Base-by-base conservation (phyloP, 2,113 vertebrate species). In the Mus pahari region DNA sequence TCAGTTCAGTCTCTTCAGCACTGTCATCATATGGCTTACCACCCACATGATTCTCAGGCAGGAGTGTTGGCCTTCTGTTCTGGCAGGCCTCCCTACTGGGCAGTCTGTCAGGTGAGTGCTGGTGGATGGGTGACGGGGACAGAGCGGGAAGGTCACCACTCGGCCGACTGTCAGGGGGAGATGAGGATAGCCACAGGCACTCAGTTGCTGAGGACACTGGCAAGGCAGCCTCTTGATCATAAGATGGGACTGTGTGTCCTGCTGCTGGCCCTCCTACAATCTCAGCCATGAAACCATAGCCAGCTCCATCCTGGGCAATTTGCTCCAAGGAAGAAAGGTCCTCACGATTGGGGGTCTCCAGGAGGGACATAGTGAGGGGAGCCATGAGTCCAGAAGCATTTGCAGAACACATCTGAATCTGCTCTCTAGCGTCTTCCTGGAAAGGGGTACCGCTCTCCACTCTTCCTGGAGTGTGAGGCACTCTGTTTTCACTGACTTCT, bases 291-390 rank as follows among this genome's bases (percentile, higher is more conserved):
- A 74, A 81, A 19, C 0, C 24, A 22, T 1, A 14, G 0, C 8
- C 70, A 83, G 68, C 89, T 66, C 53, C 77, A 16, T 60, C 87
- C 0, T 0, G 81, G 79, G 42, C 33, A 39, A 82, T 91, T 73
- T 94, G 95, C 73, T 89, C 3, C 0, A 89, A 75, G 31, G 89
- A 70, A 0, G 0, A 7, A 0, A 9, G 14, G 4, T 31, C 91
- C 0, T 70, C 64, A 55, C 62, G 48, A 19, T 96, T 94, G 28
- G 98, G 88, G 0, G 92, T 97, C 68, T 98, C 96, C 58, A 98
- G 97, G 92, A 98, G 83, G 7, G 98, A 98, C 13, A 97, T 24
- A 0, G 93, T 97, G 62, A 98, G 97, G 28, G 99, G 98, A 14
- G 98, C 91, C 97, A 94, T 97, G 11, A 96, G n/a, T 73, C 95